phyloP scores from a whole-genome alignment of 2,888 invertebrate genomes.

The Spilosoma lubricipeda region DNA sequence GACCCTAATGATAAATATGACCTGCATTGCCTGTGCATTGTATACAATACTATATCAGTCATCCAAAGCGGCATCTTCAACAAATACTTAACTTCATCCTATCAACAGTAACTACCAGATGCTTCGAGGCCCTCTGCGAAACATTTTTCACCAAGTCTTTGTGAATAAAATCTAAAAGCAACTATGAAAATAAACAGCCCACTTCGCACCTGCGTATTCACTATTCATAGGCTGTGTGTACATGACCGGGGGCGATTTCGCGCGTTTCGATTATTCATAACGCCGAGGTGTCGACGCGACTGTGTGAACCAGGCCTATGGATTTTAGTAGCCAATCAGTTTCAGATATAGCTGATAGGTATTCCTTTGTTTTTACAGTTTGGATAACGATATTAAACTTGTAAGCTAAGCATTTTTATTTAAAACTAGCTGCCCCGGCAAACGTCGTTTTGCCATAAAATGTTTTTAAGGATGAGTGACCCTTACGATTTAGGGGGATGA shows the following conservation, averaged over 20 bases:
- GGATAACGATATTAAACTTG: background rate
- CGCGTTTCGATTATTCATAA: conserved; percentile 72
- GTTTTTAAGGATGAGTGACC: too few species aligned
- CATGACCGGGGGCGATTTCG: conserved; percentile 62
- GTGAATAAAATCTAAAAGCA: conserved; percentile 18
- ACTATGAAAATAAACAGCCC: conserved; percentile 40
- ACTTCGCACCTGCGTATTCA: conserved; percentile 44
- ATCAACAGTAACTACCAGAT: background rate
- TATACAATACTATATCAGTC: background rate
- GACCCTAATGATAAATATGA: too few species aligned
- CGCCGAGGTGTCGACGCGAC: conserved; percentile 62
- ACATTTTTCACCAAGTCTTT: conserved; percentile 12
- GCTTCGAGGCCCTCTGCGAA: conserved; percentile 5
- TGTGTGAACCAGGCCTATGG: conserved; percentile 42
- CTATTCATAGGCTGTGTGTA: conserved; percentile 59
- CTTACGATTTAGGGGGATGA: too few species aligned
- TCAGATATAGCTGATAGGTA: background rate
- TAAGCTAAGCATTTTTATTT: background rate
- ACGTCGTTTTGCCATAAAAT: too few species aligned
- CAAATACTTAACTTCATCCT: background rate
- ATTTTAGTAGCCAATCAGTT: conserved; percentile 30
- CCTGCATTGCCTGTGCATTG: background rate
- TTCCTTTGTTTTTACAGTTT: background rate
- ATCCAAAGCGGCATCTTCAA: background rate
- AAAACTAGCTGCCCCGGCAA: too few species aligned